Evolutionary conservation across 2,113 vertebrate species (phyloP), one percentile per base, ranked within the genome.

Genomic region (Brachirus orientalis): DNA sequence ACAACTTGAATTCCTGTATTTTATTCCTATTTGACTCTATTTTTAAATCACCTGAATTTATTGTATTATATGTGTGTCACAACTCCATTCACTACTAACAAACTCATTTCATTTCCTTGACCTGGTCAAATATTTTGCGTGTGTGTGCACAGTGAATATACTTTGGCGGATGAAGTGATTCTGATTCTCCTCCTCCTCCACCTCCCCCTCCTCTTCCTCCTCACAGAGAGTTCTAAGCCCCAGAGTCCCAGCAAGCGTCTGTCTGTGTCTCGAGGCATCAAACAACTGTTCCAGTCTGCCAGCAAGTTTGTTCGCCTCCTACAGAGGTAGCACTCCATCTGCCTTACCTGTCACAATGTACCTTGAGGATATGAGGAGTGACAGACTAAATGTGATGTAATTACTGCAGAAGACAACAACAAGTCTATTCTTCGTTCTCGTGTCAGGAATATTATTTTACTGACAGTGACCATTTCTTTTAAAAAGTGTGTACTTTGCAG

Each of bases 221-320:
- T 77, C 67, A 20, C 89, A 94, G 93, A 92, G 71, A 89, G 28
- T 54, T 68, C 59, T 2, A 93, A 86, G 63, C 82, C 86, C 62
- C 79, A 82, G 59, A 85, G 81, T 53, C 82, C 91, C 60, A 84
- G 80, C 71, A 93, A 91, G 83, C 91, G 89, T 41, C 77, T 89
- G 51, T 92, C 86, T 40, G 76, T 93, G 83, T 92, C 93, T 62
- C 91, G 91, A 16, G 87, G 93, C 64, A 89, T 94, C 80, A 94
- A 93, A 83, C 92, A 92, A 59, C 88, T 94, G 67, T 94, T 94
- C 87, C 92, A 94, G 56, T 93, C 92, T 0, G 87, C 93, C 76
- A 93, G 89, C 70, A 94, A 93, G 87, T 93, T 93, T 85, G 92
- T 93, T 70, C 92, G 91, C 69, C 86, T 90, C 16, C 84, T 94